Evolutionary conservation across 1,140 invertebrate species (phyloP), one percentile per base, ranked within the genome.

Genomic region (Drosophila aff.): DNA sequence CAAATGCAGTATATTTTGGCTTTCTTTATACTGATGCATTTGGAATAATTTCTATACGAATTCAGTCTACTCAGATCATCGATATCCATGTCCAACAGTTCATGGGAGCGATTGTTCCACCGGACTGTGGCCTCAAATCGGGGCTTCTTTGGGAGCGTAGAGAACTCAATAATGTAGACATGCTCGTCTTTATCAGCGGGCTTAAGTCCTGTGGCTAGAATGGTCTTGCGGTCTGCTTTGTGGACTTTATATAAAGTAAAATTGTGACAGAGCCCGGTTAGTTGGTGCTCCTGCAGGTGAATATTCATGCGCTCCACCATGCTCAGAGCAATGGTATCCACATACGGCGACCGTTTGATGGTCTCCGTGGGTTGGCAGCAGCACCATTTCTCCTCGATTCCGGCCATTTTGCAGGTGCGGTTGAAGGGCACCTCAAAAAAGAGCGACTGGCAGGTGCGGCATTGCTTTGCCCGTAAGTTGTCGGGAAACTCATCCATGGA

Each of bases 371-470:
- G 92, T 4, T 93, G 94, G 67, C 97, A 98, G n/a, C 95, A 95
- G 83, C 97, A 98, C 96, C 96, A 98, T 81, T 97, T 96, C 44
- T 95, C 94, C 1, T 94, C 92, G 6, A 98, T 95, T 0, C 94
- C 94, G 2, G 95, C 96, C 60, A 96, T 94, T 11, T 90, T 81
- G 86, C 97, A 98, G 2, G 95, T 95, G 43, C 97, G 93, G 43
- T 95, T 93, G 8, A 86, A 86, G 1, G 95, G 94, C 6, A 96
- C 94, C 49, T 94, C 93, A 8, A 94, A 89, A 65, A 97, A 96
- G 10, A 98, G 91, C 72, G 95, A 96, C 11, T 94, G 93, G 71
- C 97, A 97, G 11, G 91, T 93, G 1, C 94, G 93, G 91, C 96
- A 96, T 5, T 53, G 18, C 4, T 10, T 23, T 1, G 76, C 26